phyloP scores from a whole-genome alignment of 2,113 vertebrate genomes.

The Rattus rattus region DNA sequence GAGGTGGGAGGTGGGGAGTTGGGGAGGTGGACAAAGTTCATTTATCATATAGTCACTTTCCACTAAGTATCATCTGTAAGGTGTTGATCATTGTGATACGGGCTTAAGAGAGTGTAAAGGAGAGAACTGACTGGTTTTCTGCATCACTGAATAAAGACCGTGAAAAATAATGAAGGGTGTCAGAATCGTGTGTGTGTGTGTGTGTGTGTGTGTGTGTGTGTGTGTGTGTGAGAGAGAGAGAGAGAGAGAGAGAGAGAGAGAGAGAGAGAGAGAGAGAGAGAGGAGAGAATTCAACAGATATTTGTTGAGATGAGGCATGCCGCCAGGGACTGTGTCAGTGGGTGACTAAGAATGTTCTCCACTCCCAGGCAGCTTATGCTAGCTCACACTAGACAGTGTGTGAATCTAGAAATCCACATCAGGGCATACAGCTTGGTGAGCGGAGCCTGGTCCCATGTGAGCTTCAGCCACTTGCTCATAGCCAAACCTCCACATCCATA shows the following conservation, averaged over 20 bases:
- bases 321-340: background rate
- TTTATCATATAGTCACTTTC: conserved; percentile 58
- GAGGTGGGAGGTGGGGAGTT: background rate
- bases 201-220: too few relatives aligned
- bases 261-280: too few relatives aligned
- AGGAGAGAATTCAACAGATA: background rate
- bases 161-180: conserved; percentile 54
- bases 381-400: background rate
- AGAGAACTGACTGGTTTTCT: conserved; percentile 31
- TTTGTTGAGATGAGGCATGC: conserved; percentile 6
- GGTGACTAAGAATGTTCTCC: conserved; percentile 11
- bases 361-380: background rate
- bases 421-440: background rate
- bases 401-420: background rate
- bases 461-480: background rate
- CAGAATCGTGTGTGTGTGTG: background rate
- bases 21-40: conserved; percentile 35
- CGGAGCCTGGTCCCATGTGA: background rate
- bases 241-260: too few relatives aligned
- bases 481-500: background rate
- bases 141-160: conserved; percentile 33
- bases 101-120: conserved; percentile 46
- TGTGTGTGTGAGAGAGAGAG: too few relatives aligned
- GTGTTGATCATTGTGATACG: conserved; percentile 18
- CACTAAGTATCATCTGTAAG: conserved; percentile 48